Evolutionary conservation across 2,113 vertebrate species (phyloP), one percentile per base, ranked within the genome.

Genomic region (Oreochromis niloticus): DNA sequence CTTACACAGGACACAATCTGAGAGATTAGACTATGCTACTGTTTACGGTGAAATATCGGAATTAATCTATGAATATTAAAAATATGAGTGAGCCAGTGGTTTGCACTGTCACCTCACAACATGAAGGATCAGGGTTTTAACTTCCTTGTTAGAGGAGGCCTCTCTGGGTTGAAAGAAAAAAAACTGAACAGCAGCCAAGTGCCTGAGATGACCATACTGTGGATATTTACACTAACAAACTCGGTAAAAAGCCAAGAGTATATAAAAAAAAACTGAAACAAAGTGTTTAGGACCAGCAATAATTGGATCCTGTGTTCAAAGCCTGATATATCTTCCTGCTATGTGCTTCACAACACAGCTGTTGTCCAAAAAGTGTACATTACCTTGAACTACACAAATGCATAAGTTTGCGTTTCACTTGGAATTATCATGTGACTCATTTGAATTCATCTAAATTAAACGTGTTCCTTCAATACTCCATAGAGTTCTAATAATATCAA

Each of bases 351-450:
- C 34, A 68, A 41, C n/a, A 22, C 63, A 68, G 7, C 63, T 41
- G 4, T 24, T 14, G 3, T 24, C 63, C 36, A 71, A 71, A 71
- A 71, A 14, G 19, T 41, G 36, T 41, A 71, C 36, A 71, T 24
- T 41, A 71, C 39, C 39, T 14, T 75, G 68, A 75, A 17, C 24
- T 7, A 75, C 22, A 75, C 68, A 30, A 46, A 0, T 30, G 41
- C 68, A 48, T 2, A 30, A 27, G 24, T 75, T 46, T 48, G 0
- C 9, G 1, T 17, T 10, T 75, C 41, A 48, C 68, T 48, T 75
- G 4, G 0, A 48, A 19, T 75, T 48, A 75, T 48, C 14, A 48
- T 0, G 24, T 0, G 6, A 48, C 27, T 75, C 13, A 75, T 75
- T 19, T 30, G 24, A 46, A 46, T 83, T 10, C 36, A 24, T 1